Evolutionary conservation across 2,888 invertebrate genomes (phyloP), one percentile per base, ranked within the genome.

Genomic region (Microctonus aethiopoides): DNA sequence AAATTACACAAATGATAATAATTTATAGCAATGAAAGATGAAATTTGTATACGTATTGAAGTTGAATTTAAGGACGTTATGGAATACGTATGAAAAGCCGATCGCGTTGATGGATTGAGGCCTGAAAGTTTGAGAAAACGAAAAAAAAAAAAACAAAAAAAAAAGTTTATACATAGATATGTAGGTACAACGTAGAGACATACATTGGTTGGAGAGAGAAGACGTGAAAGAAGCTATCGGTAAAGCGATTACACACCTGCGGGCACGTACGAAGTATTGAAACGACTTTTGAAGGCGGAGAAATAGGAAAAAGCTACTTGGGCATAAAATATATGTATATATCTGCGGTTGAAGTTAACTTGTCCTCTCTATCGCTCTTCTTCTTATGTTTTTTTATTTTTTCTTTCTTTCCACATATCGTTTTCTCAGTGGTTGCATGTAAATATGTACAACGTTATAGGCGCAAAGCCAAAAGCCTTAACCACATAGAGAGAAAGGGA

Each of bases 201-300:
- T 13, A 39, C n/a, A 39, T 39, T 11, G n/a, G 39, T 39, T 13
- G 4, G 3, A 3, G 4, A 39, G 39, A 54, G 29, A 71, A 65
- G 61, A 64, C 51, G 68, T 26, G 1, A 46, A 62, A 62, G 46
- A 62, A 46, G 67, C 67, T 72, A 73, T 68, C 39, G 39, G 77
- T 78, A 80, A 79, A 79, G 76, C 78, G 78, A 79, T 79, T 80
- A 80, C 78, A 75, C 77, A 78, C 77, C 80, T 79, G 79, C 76
- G 70, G 69, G 68, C 67, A 36, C 64, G 39, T 64, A 52, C 62
- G 54, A 62, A 4, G 61, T 63, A 63, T 63, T 32, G 62, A 62
- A 52, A 62, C 68, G 62, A 51, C 62, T 34, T 56, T 56, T 56
- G 68, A 68, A 68, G 16, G 6, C 16, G 46, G 46, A 41, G 36